Evolutionary conservation across 2,888 invertebrate genomes (phyloP).

Genomic region (Andrena flavipes): DNA sequence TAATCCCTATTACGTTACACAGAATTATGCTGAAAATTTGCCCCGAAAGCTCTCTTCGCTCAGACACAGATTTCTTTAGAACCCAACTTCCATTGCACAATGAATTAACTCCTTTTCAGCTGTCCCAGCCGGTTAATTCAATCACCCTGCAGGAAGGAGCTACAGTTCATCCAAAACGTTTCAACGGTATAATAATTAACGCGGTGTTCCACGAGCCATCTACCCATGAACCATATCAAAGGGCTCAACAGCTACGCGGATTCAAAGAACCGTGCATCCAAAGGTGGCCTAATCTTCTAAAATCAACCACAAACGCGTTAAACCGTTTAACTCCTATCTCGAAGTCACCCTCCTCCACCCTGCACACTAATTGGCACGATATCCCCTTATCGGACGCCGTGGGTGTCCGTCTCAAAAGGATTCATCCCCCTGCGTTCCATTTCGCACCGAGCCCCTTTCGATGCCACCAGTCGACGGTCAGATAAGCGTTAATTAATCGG

Average conservation of each 20-base stretch:
- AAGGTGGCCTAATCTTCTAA: not conserved
- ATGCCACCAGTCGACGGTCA: not conserved
- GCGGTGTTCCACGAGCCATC: no score
- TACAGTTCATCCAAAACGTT: no score
- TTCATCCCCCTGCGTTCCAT: not conserved
- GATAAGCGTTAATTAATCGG: constrained; percentile 11
- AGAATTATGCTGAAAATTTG: no score
- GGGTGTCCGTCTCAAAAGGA: not conserved
- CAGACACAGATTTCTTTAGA: no score
- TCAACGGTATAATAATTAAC: no score
- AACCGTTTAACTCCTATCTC: not conserved
- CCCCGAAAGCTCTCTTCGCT: no score
- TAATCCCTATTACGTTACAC: no score
- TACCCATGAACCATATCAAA: no score
- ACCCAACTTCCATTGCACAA: no score
- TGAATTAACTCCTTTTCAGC: no score
- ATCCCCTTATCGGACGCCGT: not conserved
- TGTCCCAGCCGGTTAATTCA: no score
- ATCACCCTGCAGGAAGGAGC: no score
- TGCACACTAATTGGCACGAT: constrained; percentile 2
- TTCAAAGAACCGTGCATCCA: not conserved
- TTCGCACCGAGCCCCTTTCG: not conserved
- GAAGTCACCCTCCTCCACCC: not conserved
- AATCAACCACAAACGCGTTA: not conserved
- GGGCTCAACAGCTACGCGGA: not conserved